Conservation (phyloP, 2,797 vertebrate species). For the Macrochelys suwanniensis region DNA sequence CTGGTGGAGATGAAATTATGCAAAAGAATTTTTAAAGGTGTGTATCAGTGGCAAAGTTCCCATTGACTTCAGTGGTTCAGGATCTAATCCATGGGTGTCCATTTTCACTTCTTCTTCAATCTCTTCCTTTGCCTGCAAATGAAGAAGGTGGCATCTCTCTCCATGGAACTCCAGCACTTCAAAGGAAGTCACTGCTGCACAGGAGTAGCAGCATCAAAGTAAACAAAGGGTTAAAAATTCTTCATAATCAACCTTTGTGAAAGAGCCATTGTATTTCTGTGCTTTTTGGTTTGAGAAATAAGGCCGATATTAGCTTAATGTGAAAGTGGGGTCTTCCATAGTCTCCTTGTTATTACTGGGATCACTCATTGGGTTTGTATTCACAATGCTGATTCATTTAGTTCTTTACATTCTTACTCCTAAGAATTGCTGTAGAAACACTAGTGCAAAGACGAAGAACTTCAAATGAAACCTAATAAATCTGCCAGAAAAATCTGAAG, state of each 20-base stretch:
- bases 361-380: constrained; percentile 1
- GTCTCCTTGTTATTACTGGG: constrained; percentile 11
- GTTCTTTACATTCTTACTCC: constrained; percentile 31
- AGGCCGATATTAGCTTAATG: neutral
- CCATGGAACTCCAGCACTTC: neutral
- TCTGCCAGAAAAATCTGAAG: constrained; percentile 67
- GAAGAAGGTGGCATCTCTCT: neutral
- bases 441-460: constrained; percentile 1
- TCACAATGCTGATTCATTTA: neutral
- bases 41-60: neutral
- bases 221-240: neutral
- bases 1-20: neutral
- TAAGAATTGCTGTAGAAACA: constrained; percentile 45
- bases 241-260: neutral
- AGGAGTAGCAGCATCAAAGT: neutral
- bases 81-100: neutral
- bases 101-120: neutral
- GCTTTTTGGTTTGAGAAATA: neutral
- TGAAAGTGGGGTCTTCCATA: neutral
- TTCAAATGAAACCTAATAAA: constrained; percentile 77
- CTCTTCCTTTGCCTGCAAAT: neutral
- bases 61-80: neutral
- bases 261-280: neutral
- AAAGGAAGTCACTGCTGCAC: neutral
- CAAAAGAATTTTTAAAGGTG: neutral